phyloP scores from a whole-genome alignment of 92 coral and sea anemone genomes.

The Scolanthus callimorphus region DNA sequence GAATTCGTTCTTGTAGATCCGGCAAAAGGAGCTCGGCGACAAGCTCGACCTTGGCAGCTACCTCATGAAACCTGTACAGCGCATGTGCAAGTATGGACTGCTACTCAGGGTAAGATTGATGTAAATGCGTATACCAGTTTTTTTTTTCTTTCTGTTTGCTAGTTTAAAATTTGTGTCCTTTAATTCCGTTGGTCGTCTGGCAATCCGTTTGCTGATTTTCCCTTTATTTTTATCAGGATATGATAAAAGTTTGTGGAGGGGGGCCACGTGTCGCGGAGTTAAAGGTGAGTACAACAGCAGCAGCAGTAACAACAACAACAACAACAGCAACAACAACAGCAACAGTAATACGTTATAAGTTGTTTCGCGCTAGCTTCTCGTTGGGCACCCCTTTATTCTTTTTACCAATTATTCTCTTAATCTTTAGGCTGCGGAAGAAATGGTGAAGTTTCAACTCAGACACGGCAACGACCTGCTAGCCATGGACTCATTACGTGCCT shows the following conservation, averaged over 20 bases:
- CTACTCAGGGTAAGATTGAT: conserved; percentile 67
- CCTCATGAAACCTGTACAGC: conserved; percentile 95
- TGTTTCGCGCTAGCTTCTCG: too few relatives aligned
- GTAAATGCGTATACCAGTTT: too few relatives aligned
- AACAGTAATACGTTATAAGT: too few relatives aligned
- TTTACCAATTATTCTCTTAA: too few relatives aligned
- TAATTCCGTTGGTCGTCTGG: too few relatives aligned
- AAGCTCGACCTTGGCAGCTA: conserved; percentile 96
- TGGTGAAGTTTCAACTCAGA: conserved; percentile 94
- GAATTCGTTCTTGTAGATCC: conserved; percentile 63
- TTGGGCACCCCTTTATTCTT: too few relatives aligned
- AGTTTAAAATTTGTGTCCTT: too few relatives aligned
- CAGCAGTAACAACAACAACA: too few relatives aligned
- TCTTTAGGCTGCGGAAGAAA: conserved; percentile 93
- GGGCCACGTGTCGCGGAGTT: conserved; percentile 71
- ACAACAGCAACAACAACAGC: too few relatives aligned
- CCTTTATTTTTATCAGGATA: conserved; percentile 54
- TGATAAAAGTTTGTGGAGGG: conserved; percentile 70
- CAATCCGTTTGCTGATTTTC: not conserved
- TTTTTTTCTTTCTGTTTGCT: not conserved
- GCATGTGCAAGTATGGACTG: conserved; percentile 95
- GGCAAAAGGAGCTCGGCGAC: conserved; percentile 92
- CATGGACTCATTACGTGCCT: conserved; percentile 91
- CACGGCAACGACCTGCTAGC: conserved; percentile 97
- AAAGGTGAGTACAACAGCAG: conserved; percentile 42